Base-by-base conservation (phyloP, 2,888 invertebrate genomes). In the Lithophane ornitopus region DNA sequence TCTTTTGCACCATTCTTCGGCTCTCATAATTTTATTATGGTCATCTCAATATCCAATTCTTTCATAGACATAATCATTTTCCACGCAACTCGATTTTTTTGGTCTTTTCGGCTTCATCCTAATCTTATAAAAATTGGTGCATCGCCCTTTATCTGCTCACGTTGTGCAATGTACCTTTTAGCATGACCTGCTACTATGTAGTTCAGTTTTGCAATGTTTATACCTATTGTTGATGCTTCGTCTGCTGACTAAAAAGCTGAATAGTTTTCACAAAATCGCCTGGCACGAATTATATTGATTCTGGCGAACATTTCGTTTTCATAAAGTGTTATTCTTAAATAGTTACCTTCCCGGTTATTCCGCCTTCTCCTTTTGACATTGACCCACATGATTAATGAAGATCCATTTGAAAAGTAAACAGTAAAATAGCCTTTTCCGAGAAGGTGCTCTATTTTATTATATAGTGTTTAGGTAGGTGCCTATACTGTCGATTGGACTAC, bases 181-280 rank as follows among this genome's bases (percentile, higher is more conserved):
- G 68, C 70, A 44, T 74, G 54, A 78, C 86, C 83, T 44, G 82
- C 41, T 70, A 34, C 34, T 44, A 52, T 46, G 22, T 83, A 49
- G 83, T 66, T 34, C 73, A 69, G 70, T 85, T 74, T 69, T 62
- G 86, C 58, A 83, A 83, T 85, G 28, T 59, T n/a, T 61, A 34
- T 59, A 46, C 26, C 19, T 44, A n/a, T n/a, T 44, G 41, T 39
- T 39, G 22, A 28, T 54, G 14, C 34, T n/a, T 9, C 19, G 34
- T 34, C n/a, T n/a, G 2, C 9, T 14, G 28, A 34, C 22, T 44
- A 41, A 41, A 41, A 1, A 3, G 9, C 41, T 9, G 41, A 41
- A 41, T 41, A 39, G 12, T 26, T 78, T 34, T 34, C 22, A 58
- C 26, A 22, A 52, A 62, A 11, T 12, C 49, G 0, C 14, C 19